These are phyloP conservation scores for Himalopsyche japonica DNA, from an alignment of 2,888 invertebrate genomes.

Conservation along the genomic window DNA sequence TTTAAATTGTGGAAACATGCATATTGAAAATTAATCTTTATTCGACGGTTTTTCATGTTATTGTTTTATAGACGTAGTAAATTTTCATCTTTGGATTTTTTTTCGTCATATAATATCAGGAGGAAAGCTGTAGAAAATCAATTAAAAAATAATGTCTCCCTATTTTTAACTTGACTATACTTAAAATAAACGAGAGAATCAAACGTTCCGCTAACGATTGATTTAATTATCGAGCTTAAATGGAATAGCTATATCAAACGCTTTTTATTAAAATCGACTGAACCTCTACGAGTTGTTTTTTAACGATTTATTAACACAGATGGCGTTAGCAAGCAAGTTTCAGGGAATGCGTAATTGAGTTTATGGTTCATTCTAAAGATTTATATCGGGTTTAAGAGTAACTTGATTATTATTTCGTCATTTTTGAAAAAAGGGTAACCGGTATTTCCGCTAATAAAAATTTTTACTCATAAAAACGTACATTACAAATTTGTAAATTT, in stretches of 20 bases:
- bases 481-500: not conserved
- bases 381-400: constrained; percentile 1
- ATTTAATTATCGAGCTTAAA: not conserved
- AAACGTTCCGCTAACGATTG: not conserved
- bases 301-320: not conserved
- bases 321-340: constrained; percentile 4
- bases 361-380: constrained; percentile 26
- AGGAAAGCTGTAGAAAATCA: not conserved
- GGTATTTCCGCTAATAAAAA: not conserved
- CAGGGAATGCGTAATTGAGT: constrained; percentile 21
- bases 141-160: not conserved
- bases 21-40: too few species aligned
- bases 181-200: not conserved
- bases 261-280: not conserved
- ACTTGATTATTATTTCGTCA: constrained; percentile 10
- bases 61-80: too few species aligned
- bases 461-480: not conserved
- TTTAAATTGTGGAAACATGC: too few species aligned
- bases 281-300: not conserved
- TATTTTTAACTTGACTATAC: not conserved
- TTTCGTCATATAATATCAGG: not conserved
- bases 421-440: not conserved
- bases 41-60: too few species aligned
- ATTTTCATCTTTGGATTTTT: too few species aligned
- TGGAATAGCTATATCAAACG: not conserved